Evolutionary conservation across 2,888 invertebrate genomes (phyloP).

Genomic region (Neoitamus cyanurus): DNA sequence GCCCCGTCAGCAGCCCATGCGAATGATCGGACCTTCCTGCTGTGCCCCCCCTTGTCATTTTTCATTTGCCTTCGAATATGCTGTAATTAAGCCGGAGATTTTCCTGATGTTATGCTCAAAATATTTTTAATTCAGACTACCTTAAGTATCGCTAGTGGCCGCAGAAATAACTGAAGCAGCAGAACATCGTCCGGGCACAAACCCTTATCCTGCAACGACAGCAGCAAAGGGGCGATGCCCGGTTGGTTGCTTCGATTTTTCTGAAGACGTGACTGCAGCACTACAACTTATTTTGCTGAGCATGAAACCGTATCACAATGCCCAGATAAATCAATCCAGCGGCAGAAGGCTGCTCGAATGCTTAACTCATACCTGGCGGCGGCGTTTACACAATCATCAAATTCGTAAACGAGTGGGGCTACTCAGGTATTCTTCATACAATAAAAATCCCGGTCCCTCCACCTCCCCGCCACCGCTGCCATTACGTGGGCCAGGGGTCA

Average conservation of each 20-base stretch:
- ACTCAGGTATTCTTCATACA: slow-evolving; percentile 14
- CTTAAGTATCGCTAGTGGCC: background rate
- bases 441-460: background rate
- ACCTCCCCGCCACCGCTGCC: no score
- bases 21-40: background rate
- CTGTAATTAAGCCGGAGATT: background rate
- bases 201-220: no score
- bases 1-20: background rate
- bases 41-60: background rate
- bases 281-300: background rate
- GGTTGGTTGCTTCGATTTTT: background rate
- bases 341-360: background rate
- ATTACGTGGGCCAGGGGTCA: background rate
- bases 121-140: background rate
- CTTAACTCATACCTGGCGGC: background rate
- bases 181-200: background rate
- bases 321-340: background rate
- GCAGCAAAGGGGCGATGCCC: no score
- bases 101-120: background rate
- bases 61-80: slow-evolving; percentile 3
- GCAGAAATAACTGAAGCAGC: background rate
- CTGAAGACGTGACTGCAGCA: background rate
- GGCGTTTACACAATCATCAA: slow-evolving; percentile 16
- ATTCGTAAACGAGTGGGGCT: background rate
- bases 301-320: background rate